A percentile compares a stretch with the other conserved stretches of the same genome.
Conservation (phyloP, 2,113 vertebrate genomes). For the Carettochelys insculpta region DNA sequence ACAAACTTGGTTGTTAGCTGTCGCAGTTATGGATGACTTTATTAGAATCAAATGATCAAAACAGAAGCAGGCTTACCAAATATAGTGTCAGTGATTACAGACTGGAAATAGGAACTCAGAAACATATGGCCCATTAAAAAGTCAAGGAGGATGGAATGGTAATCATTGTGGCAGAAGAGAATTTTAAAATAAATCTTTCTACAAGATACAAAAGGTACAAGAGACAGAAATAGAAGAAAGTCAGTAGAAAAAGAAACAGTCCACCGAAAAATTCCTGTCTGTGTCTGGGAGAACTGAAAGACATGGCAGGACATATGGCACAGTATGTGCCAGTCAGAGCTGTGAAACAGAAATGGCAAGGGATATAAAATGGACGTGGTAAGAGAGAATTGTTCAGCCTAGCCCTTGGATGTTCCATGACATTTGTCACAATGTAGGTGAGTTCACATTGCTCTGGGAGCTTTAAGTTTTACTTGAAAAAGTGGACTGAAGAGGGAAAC, state of each 20-base stretch:
- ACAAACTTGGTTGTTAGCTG: not conserved
- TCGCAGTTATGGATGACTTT: not conserved
- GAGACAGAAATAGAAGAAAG: not conserved
- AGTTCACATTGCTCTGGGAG: not conserved
- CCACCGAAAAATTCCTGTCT: not conserved
- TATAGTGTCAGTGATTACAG: not conserved
- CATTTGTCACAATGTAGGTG: not conserved
- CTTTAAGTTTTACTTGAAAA: not conserved
- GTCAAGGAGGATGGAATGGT: not conserved
- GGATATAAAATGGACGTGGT: conserved; percentile 1
- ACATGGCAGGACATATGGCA: not conserved
- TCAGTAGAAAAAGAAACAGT: not conserved
- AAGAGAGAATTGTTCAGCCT: not conserved
- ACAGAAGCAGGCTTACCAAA: not conserved
- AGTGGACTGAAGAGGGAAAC: not conserved
- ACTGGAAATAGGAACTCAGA: not conserved
- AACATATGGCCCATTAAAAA: not conserved
- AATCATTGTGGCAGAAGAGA: not conserved
- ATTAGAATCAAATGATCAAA: conserved; percentile 11
- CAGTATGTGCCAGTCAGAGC: not conserved
- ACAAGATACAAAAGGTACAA: not conserved
- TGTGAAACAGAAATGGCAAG: not conserved
- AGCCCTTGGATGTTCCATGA: not conserved
- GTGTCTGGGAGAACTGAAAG: not conserved
- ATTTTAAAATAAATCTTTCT: not conserved